A percentile compares a stretch with the other conserved stretches of the same genome.
Conservation (phyloP, 2,113 vertebrate genomes). For the Cottus gobio region DNA sequence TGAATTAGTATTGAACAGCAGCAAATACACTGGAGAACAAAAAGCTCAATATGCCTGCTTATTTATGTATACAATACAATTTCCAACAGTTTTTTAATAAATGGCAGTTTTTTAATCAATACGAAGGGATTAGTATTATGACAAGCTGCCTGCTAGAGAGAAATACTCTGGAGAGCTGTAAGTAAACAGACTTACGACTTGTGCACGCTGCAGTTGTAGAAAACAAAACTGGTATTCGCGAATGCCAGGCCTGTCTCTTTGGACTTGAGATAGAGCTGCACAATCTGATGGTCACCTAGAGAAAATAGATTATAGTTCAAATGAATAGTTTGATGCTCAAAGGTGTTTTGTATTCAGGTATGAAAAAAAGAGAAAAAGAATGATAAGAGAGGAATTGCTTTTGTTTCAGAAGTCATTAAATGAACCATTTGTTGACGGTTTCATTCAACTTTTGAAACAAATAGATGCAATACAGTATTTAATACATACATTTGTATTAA, state of each 20-base stretch:
- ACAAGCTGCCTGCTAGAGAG: constrained; percentile 6
- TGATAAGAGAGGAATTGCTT: neutral
- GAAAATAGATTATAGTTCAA: constrained; percentile 2
- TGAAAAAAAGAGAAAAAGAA: neutral
- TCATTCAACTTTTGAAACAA: constrained; percentile 11
- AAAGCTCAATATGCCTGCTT: constrained; percentile 28
- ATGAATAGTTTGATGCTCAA: neutral
- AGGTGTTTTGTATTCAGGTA: neutral
- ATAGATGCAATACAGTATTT: constrained; percentile 1
- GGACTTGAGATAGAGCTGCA: constrained; percentile 97
- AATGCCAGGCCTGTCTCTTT: constrained; percentile 98
- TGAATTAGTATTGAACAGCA: constrained; percentile 6
- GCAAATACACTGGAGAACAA: constrained; percentile 13
- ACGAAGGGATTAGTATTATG: neutral
- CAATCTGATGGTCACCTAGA: constrained; percentile 95
- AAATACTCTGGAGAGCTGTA: neutral
- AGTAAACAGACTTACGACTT: constrained; percentile 90
- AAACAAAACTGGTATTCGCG: constrained; percentile 97
- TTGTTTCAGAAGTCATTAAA: neutral
- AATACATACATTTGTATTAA: neutral
- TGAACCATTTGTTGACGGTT: neutral
- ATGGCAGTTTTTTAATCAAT: constrained; percentile 9
- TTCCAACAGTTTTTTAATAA: constrained; percentile 2
- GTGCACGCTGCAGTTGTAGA: constrained; percentile 99
- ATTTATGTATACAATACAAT: constrained; percentile 20